Evolutionary conservation across 2,797 vertebrate genomes (phyloP).

Genomic region (Peromyscus nudipes): DNA sequence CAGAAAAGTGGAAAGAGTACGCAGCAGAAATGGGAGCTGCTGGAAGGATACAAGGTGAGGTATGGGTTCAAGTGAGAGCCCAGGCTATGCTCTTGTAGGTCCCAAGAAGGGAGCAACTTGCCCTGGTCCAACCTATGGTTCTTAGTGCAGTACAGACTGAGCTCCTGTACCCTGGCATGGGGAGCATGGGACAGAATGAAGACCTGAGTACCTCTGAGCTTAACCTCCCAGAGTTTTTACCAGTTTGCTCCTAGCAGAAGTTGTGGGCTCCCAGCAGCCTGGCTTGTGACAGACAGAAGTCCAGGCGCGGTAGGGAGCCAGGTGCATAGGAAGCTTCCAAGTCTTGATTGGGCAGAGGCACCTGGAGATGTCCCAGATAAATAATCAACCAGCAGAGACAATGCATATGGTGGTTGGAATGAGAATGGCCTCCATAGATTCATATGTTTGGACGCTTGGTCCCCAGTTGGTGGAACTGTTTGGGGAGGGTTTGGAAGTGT

Average conservation of each 20-base stretch:
- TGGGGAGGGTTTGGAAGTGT: neutral
- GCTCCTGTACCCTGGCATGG: neutral
- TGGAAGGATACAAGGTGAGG: no score
- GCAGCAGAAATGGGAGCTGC: neutral
- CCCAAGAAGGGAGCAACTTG: neutral
- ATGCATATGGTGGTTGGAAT: neutral
- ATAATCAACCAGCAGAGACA: neutral
- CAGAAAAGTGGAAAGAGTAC: neutral
- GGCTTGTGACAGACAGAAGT: neutral
- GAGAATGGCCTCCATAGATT: no score
- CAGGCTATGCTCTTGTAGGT: neutral
- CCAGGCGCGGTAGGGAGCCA: neutral
- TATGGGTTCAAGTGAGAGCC: neutral
- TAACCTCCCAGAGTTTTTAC: neutral
- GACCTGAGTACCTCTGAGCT: neutral
- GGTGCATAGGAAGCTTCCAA: neutral
- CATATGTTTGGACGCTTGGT: neutral
- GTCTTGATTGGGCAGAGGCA: neutral
- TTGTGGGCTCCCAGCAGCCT: neutral
- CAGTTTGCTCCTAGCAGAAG: neutral
- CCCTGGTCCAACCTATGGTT: neutral
- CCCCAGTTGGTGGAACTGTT: neutral
- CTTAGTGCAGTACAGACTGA: neutral
- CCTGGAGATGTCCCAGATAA: neutral
- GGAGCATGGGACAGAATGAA: neutral